A percentile compares a stretch with the other conserved stretches of the same genome.
phyloP scores from a whole-genome alignment of 2,888 invertebrate genomes.

The Charanyca ferruginea region DNA sequence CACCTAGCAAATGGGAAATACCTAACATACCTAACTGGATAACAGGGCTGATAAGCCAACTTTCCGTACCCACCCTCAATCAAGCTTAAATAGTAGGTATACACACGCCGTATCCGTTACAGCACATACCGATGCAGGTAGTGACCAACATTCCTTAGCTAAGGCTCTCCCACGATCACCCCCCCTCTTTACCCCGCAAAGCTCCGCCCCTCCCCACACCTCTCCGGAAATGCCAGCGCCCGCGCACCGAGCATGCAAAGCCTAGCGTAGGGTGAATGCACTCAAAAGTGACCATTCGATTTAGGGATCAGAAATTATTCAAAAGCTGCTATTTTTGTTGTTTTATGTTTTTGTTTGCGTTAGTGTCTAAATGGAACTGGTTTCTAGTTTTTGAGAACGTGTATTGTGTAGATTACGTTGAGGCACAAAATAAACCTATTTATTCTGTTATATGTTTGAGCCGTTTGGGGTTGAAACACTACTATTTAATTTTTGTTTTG shows the following conservation, averaged over 20 bases:
- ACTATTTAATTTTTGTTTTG: too few species aligned
- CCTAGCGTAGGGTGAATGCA: conserved; percentile 79
- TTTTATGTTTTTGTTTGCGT: too few species aligned
- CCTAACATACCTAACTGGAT: conserved; percentile 21
- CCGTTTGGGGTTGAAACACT: too few species aligned
- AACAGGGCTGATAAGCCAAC: conserved; percentile 25
- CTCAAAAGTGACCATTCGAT: conserved; percentile 64
- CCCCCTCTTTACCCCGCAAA: conserved; percentile 62
- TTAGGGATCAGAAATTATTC: conserved; percentile 71
- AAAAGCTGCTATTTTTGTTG: conserved; percentile 39
- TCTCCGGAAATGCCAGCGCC: conserved; percentile 83
- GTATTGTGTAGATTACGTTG: conserved; percentile 1
- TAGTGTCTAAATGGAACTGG: conserved; percentile 5
- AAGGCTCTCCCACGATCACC: conserved; percentile 76
- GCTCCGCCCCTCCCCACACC: conserved; percentile 67
- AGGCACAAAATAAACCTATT: neutral
- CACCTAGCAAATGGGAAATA: neutral
- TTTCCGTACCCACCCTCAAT: conserved; percentile 38
- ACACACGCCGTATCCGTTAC: conserved; percentile 68
- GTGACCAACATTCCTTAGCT: conserved; percentile 77
- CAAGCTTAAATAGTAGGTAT: conserved; percentile 25
- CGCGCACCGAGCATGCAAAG: conserved; percentile 82
- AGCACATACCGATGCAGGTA: conserved; percentile 71
- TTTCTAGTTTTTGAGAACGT: conserved; percentile 25
- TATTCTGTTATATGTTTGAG: too few species aligned